These are phyloP conservation scores for Exocentrus adspersus DNA, from an alignment of 2,888 invertebrate species.

Conservation along the genomic window DNA sequence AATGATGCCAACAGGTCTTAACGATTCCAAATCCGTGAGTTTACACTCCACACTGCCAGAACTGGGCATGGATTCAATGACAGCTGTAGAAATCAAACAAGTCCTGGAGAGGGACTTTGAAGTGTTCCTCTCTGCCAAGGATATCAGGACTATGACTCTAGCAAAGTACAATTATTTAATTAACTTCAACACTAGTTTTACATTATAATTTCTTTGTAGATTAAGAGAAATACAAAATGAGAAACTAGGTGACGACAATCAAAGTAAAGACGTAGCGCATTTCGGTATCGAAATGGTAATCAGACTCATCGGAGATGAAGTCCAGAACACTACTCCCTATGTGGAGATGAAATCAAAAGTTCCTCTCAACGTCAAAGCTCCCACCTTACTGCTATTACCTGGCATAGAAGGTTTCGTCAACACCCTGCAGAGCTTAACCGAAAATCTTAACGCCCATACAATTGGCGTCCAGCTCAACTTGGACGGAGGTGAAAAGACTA, in stretches of 20 bases:
- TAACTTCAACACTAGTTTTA: too few relatives aligned
- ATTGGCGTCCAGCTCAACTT: not conserved
- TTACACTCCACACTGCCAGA: constrained; percentile 82
- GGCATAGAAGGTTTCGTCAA: not conserved
- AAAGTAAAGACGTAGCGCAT: too few relatives aligned
- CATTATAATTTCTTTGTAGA: too few relatives aligned
- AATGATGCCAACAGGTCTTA: constrained; percentile 5
- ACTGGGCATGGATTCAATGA: constrained; percentile 95
- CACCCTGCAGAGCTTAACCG: not conserved
- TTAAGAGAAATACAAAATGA: not conserved
- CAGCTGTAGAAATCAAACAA: constrained; percentile 96
- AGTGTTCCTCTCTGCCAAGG: constrained; percentile 84
- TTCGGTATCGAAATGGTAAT: not conserved
- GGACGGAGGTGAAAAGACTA: not conserved
- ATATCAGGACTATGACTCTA: constrained; percentile 83
- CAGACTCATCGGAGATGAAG: not conserved
- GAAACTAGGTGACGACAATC: not conserved
- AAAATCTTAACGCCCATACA: not conserved
- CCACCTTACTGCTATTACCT: not conserved
- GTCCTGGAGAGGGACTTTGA: constrained; percentile 90
- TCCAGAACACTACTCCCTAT: not conserved
- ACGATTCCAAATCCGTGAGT: constrained; percentile 74
- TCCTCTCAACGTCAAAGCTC: not conserved
- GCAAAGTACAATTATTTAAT: constrained; percentile 70
- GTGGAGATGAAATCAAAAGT: not conserved